Evolutionary conservation across 2,797 vertebrate species (phyloP), one percentile per base, ranked within the genome.

Genomic region (Philypnodon macrostomus): DNA sequence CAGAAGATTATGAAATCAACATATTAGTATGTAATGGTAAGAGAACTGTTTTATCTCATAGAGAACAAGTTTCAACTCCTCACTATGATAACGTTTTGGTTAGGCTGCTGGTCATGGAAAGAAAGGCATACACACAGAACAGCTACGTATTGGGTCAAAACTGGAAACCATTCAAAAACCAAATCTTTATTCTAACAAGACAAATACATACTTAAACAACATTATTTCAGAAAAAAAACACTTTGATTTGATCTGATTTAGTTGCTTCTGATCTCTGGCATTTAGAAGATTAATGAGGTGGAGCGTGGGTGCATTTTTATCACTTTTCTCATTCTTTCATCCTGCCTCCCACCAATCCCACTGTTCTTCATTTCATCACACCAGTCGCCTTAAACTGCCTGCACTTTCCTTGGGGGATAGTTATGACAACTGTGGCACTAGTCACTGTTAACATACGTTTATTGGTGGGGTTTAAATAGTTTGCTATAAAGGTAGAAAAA

Each of bases 221-320:
- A 50, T 69, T 70, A 46, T 19, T 29, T n/a, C 44, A 29, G 38
- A 32, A 21, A 26, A 18, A 16, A 8, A 26, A 5, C 0, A 10
- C 5, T 29, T 7, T 32, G 16, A 31, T 49, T 54, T 48, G 34
- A 10, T 33, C 41, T 58, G 27, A 6, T 47, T 33, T 37, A 35
- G 27, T 33, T 38, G n/a, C 39, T 35, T 62, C 45, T 56, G 29
- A 53, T 46, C 24, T 10, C 12, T 30, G 8, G 49, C 54, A 53
- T 56, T 71, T 38, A 55, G 36, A 57, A 53, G 51, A 64, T 63
- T 69, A 80, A 81, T 68, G 65, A 84, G 74, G 48, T 63, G 47
- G 24, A 40, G 58, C 32, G 44, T 79, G 74, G 63, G 61, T 47
- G 70, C 48, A 33, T 34, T 68, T 41, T 40, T 40, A 54, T 44